These are phyloP conservation scores for Antheraea pernyi DNA, from an alignment of 1,140 invertebrate genomes.

Conservation along the genomic window DNA sequence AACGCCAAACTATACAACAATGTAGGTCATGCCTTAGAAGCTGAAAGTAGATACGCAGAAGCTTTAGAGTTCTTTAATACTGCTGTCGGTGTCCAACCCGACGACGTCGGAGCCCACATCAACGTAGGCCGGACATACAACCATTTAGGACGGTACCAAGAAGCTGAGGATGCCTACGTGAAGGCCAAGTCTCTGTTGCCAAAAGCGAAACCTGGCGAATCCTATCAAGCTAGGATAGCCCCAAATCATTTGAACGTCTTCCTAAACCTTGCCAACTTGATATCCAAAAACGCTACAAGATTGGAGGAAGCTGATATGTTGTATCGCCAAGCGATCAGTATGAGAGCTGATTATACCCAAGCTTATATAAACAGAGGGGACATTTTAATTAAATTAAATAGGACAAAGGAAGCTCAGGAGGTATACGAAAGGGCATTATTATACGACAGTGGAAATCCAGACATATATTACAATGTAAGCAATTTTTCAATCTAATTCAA, in stretches of 20 bases:
- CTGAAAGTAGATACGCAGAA: constrained; percentile 89
- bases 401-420: constrained; percentile 96
- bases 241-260: constrained; percentile 98
- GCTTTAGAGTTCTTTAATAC: constrained; percentile 95
- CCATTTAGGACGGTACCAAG: constrained; percentile 93
- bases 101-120: constrained; percentile 97
- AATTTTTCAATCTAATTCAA: not conserved
- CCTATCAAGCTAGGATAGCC: constrained; percentile 96
- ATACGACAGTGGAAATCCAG: constrained; percentile 96
- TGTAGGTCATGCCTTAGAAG: constrained; percentile 96
- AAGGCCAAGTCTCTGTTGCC: constrained; percentile 94
- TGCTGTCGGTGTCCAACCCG: constrained; percentile 95
- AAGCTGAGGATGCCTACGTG: constrained; percentile 94
- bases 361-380: constrained; percentile 98
- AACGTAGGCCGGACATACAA: constrained; percentile 97
- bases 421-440: constrained; percentile 96
- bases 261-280: constrained; percentile 96
- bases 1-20: constrained; percentile 98
- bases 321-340: constrained; percentile 95
- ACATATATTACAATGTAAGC: constrained; percentile 97
- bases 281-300: constrained; percentile 94
- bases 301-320: constrained; percentile 96
- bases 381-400: constrained; percentile 96
- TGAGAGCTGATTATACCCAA: constrained; percentile 98
- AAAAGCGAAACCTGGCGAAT: constrained; percentile 94